A percentile compares a stretch with the other conserved stretches of the same genome.
Conservation (phyloP, 2,797 vertebrate genomes). For the Alosa sapidissima region DNA sequence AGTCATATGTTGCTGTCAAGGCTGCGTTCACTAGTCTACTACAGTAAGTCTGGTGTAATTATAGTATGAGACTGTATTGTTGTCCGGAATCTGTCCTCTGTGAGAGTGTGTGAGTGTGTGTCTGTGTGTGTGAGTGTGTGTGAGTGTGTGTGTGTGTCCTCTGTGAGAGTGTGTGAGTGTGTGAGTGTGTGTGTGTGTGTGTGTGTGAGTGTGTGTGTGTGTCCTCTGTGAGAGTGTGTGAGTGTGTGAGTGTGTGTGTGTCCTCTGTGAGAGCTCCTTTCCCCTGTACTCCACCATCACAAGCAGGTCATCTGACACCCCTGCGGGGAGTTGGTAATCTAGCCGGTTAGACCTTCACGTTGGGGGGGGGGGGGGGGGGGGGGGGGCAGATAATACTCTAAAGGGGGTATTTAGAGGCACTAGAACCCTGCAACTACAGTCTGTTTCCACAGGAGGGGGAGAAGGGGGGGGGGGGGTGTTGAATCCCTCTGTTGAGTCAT, state of each 20-base stretch:
- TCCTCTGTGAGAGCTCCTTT: background rate
- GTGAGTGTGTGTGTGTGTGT: background rate
- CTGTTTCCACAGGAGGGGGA: background rate
- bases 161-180: background rate
- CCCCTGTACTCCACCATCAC: slow-evolving; percentile 28
- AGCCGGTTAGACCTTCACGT: slow-evolving; percentile 29
- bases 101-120: background rate
- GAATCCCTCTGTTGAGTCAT: slow-evolving; percentile 42
- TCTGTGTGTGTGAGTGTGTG: too few relatives aligned
- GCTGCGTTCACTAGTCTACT: too few relatives aligned
- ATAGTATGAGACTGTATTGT: too few relatives aligned
- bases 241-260: background rate
- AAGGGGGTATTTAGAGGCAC: slow-evolving; percentile 2
- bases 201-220: too few relatives aligned
- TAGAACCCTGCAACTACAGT: background rate
- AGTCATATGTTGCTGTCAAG: too few relatives aligned
- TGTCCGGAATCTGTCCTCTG: too few relatives aligned
- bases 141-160: background rate
- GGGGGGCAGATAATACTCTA: background rate
- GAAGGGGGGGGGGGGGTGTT: slow-evolving; percentile 34
- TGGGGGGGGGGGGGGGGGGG: slow-evolving; percentile 27
- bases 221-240: too few relatives aligned
- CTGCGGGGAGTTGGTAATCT: slow-evolving; percentile 45
- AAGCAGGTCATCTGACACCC: slow-evolving; percentile 47
- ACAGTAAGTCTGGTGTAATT: too few relatives aligned